Percentiles rank a stretch among this genome's conserved stretches.
Evolutionary conservation across 2,113 vertebrate species (phyloP).

Genomic region (mouse (Mus musculus)): DNA sequence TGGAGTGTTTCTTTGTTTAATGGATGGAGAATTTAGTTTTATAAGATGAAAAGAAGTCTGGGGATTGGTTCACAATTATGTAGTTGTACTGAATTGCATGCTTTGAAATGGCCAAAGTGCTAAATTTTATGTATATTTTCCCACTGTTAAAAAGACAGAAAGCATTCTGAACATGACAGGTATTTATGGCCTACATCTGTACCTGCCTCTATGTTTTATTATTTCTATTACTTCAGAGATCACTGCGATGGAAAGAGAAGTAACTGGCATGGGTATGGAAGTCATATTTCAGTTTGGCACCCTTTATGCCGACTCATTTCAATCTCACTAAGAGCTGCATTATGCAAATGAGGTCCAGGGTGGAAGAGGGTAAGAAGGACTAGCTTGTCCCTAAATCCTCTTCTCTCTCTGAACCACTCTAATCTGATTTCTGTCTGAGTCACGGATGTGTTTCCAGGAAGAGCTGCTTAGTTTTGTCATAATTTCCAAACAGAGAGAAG

Average conservation of each 20-base stretch:
- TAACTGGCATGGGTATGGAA: constrained; percentile 55
- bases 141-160: constrained; percentile 23
- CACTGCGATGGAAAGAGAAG: constrained; percentile 46
- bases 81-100: not conserved
- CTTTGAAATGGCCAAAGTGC: constrained; percentile 14
- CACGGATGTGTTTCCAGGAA: constrained; percentile 60
- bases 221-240: constrained; percentile 45
- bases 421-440: constrained; percentile 71
- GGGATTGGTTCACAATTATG: not conserved
- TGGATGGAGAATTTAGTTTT: not conserved
- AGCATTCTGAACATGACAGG: not conserved
- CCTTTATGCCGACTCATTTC: constrained; percentile 69
- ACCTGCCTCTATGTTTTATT: not conserved
- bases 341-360: constrained; percentile 64
- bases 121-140: constrained; percentile 26
- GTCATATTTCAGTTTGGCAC: constrained; percentile 60
- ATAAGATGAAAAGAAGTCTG: constrained; percentile 5
- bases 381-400: constrained; percentile 55
- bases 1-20: not conserved
- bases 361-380: not conserved
- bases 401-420: constrained; percentile 26
- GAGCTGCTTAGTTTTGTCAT: not conserved
- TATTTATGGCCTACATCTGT: constrained; percentile 26
- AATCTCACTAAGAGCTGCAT: constrained; percentile 71
- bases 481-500: constrained; percentile 25